These are phyloP conservation scores for Pseudonaja textilis DNA, from an alignment of 2,113 vertebrate species.

Conservation along the genomic window DNA sequence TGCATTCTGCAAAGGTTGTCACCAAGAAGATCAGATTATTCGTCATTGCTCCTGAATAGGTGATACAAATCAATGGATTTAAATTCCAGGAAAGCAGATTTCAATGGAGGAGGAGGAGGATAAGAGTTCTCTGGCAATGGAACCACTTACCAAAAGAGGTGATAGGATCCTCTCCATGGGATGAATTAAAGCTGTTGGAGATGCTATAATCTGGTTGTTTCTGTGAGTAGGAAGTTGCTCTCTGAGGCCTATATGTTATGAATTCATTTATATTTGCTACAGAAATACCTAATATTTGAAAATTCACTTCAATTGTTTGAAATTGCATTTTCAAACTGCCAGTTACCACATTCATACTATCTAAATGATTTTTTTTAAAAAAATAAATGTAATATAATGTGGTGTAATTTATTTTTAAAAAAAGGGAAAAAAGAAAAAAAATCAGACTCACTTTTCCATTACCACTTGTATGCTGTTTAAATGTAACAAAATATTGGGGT, in stretches of 20 bases:
- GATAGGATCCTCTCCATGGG: not conserved
- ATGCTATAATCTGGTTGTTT: not conserved
- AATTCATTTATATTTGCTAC: not conserved
- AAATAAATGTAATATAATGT: not conserved
- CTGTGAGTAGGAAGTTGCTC: not conserved
- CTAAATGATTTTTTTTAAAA: not conserved
- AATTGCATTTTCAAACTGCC: not conserved
- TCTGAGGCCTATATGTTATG: not conserved
- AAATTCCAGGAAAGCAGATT: not conserved
- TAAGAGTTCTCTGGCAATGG: not conserved
- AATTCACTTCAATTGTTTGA: not conserved
- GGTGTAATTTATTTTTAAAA: not conserved
- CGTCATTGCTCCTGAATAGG: not conserved
- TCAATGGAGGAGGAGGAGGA: not conserved
- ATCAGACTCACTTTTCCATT: not conserved
- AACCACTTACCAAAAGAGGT: not conserved
- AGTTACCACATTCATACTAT: not conserved
- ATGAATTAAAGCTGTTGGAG: not conserved
- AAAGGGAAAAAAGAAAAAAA: not conserved
- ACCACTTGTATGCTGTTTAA: not conserved
- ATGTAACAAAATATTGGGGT: not conserved
- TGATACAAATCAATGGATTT: not conserved
- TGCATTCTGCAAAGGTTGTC: not conserved
- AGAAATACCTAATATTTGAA: not conserved
- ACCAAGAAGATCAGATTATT: not conserved